Base-by-base conservation (phyloP, 1,140 invertebrate genomes). In the Neuroterus valhalla region DNA sequence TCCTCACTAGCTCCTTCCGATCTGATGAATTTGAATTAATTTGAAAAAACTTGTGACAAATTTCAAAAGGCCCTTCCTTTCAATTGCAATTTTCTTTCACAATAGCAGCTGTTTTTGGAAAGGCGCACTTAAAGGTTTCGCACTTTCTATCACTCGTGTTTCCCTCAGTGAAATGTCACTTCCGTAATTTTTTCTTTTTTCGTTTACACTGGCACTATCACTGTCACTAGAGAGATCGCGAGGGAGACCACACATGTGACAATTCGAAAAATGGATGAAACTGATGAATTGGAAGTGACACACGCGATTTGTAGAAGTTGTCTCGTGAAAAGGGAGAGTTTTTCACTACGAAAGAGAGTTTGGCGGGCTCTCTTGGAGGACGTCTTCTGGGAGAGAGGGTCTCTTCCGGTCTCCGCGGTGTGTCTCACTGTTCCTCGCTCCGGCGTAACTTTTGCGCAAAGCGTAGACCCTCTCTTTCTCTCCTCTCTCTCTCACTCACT, bases 381-480 rank as follows among this genome's bases (percentile, higher is more conserved):
- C 74, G 77, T 79, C 73, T 78, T 80, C 74, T 78, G 77, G 78
- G 80, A 82, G 82, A 84, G 82, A 85, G 78, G 81, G 75, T 86
- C 85, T 84, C 86, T 88, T 88, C 86, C 86, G 86, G 86, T 87
- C 83, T 85, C 86, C 82, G 84, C 82, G 85, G 81, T 85, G 78
- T 84, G 80, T 85, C 82, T 86, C 83, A 85, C 84, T 85, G 84
- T 77, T 84, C 78, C 77, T 81, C 79, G 81, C 78, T 80, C 78
- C 78, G 76, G 80, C 80, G 81, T 85, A 84, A 87, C 83, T 87
- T 87, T 88, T 88, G 86, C 86, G 85, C 86, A 87, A 88, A 88
- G 83, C 84, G 74, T 75, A 76, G 67, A 68, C 43, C 45, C 71
- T 70, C 70, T 66, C 74, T 76, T 70, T 73, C 75, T 72, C 67